A percentile compares a stretch with the other conserved stretches of the same genome.
Evolutionary conservation across 2,888 invertebrate species (phyloP).

Genomic region (Sesia apiformis): DNA sequence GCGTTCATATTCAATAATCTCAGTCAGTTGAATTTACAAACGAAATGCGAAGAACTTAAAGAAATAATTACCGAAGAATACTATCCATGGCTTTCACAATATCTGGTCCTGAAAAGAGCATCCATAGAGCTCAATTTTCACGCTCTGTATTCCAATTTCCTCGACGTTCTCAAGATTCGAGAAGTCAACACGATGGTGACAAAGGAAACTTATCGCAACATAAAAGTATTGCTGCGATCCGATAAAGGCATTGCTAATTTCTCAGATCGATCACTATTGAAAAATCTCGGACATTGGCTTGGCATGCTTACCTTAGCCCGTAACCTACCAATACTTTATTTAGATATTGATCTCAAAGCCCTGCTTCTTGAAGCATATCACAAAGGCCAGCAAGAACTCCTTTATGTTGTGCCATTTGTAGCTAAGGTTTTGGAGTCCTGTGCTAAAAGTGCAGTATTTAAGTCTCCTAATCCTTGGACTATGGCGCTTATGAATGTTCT

Average conservation of each 20-base stretch:
- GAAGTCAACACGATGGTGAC: constrained; percentile 92
- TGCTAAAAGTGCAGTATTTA: constrained; percentile 95
- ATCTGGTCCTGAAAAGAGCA: constrained; percentile 98
- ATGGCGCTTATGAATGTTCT: constrained; percentile 97
- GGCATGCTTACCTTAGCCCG: constrained; percentile 97
- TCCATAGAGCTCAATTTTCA: constrained; percentile 99
- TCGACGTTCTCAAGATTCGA: constrained; percentile 90
- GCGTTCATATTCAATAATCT: constrained; percentile 99
- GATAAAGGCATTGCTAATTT: constrained; percentile 99
- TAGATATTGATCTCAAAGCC: constrained; percentile 96
- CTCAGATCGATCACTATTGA: constrained; percentile 95
- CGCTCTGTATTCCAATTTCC: constrained; percentile 94
- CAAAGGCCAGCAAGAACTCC: constrained; percentile 96
- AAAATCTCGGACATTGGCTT: constrained; percentile 99
- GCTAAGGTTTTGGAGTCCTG: constrained; percentile 98
- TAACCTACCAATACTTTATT: constrained; percentile 91
- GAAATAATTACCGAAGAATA: constrained; percentile 95
- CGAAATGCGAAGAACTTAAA: constrained; percentile 95
- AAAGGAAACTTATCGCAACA: constrained; percentile 96
- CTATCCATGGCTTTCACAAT: constrained; percentile 97
- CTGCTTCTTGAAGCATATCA: constrained; percentile 97
- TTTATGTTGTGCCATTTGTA: constrained; percentile 99
- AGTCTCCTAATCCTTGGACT: constrained; percentile 98
- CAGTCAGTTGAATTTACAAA: constrained; percentile 93
- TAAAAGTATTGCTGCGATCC: constrained; percentile 92